A percentile compares a stretch with the other conserved stretches of the same genome.
Conservation (phyloP, 1,140 invertebrate species). For the Asbolus verrucosus region DNA sequence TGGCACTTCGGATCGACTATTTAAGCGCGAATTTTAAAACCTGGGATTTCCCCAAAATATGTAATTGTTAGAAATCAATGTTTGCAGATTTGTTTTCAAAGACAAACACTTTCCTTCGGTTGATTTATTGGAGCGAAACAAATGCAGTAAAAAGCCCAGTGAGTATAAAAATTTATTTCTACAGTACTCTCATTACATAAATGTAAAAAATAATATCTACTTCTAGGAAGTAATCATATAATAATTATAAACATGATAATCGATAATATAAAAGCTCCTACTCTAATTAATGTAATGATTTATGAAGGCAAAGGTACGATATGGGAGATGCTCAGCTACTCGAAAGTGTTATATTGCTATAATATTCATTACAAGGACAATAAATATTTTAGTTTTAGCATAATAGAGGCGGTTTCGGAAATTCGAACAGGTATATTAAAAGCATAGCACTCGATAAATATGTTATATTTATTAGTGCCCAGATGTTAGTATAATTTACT, state of each 20-base stretch:
- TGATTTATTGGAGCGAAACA: too few relatives aligned
- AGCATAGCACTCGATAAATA: conserved; percentile 41
- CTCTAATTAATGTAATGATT: conserved; percentile 21
- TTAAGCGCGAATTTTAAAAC: too few relatives aligned
- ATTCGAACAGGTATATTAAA: conserved; percentile 11
- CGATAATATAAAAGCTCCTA: conserved; percentile 29
- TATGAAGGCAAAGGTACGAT: conserved; percentile 30
- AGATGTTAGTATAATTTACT: conserved; percentile 20
- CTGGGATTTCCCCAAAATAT: too few relatives aligned
- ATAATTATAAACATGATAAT: conserved; percentile 29
- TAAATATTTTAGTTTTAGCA: conserved; percentile 20
- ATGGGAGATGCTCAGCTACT: conserved; percentile 23
- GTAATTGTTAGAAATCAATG: too few relatives aligned
- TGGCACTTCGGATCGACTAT: too few relatives aligned
- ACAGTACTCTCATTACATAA: conserved; percentile 25
- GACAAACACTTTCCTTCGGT: too few relatives aligned
- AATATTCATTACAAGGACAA: conserved; percentile 23
- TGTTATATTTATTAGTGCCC: conserved; percentile 40
- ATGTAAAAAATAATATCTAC: conserved; percentile 31
- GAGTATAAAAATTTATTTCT: conserved; percentile 33
- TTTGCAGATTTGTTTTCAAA: too few relatives aligned
- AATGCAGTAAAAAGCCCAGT: too few relatives aligned
- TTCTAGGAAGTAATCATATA: conserved; percentile 30
- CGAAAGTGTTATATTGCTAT: conserved; percentile 31
- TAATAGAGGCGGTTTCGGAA: conserved; percentile 3